These are phyloP conservation scores for Altica lythri DNA, from an alignment of 2,888 invertebrate genomes.

Conservation along the genomic window DNA sequence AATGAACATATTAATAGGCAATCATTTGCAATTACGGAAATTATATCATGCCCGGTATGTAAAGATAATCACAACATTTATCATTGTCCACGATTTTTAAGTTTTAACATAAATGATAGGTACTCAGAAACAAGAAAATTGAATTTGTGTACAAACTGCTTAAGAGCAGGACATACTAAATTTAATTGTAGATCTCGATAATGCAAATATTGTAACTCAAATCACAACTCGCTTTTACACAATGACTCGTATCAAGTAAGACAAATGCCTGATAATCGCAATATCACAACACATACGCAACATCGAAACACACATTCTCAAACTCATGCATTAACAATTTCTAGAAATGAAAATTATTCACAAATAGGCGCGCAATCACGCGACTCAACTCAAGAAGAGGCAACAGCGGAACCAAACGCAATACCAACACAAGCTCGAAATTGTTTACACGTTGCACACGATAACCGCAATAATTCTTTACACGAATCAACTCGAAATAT, in stretches of 20 bases:
- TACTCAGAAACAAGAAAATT: neutral
- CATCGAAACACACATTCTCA: neutral
- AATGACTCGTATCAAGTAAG: neutral
- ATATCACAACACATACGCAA: neutral
- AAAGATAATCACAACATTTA: neutral
- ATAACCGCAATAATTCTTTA: neutral
- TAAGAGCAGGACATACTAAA: slow-evolving; percentile 6
- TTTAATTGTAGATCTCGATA: slow-evolving; percentile 4
- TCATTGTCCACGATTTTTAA: slow-evolving; percentile 2
- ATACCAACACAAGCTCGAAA: neutral
- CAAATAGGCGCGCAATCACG: neutral
- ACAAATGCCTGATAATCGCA: neutral
- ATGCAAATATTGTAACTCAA: slow-evolving; percentile 13
- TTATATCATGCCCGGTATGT: neutral
- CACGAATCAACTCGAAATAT: neutral
- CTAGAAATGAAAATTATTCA: neutral
- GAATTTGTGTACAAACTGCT: slow-evolving; percentile 9
- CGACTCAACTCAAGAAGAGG: neutral
- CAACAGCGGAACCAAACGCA: neutral
- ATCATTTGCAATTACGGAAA: neutral
- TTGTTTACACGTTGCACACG: neutral
- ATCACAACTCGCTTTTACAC: slow-evolving; percentile 20
- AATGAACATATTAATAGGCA: neutral
- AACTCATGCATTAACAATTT: neutral
- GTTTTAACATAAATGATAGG: neutral